Base-by-base conservation (phyloP, 2,797 vertebrate genomes). In the Clamator glandarius region DNA sequence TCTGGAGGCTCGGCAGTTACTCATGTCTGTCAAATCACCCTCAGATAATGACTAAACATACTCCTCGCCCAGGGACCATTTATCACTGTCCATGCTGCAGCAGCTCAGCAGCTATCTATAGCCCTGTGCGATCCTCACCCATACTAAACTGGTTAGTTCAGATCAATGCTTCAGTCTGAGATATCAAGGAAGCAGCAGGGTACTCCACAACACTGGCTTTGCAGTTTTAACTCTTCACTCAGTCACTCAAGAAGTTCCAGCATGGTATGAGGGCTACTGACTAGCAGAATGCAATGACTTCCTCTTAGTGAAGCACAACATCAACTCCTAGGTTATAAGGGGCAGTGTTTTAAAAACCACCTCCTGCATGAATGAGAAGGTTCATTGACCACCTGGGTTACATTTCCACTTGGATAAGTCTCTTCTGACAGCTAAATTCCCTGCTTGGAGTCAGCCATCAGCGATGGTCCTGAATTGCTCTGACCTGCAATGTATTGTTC, bases 401-500 rank as follows among this genome's bases (percentile, higher is more conserved):
- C 48, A 28, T 72, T 86, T 57, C n/a, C 42, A 66, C 42, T 10
- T 19, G 81, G 50, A 1, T 14, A 46, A 36, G 8, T 21, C 63
- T 75, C 35, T 8, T 51, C 70, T 39, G 59, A n/a, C 18, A 72
- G 73, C 24, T 54, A 18, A 41, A n/a, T 35, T 75, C 62, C 73
- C 66, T 42, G 5, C 21, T 39, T 11, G 31, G 36, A 5, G 48
- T 83, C 87, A 73, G 52, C 50, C 55, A 5, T 6, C 42, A 33
- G 69, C 51, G 59, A 69, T 3, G 42, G 29, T 11, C 67, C 55
- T 11, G 26, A 46, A n/a, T 8, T 57, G 36, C 41, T 44, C 31
- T 0, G 1, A 24, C 8, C 54, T 70, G 51, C 36, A 15, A 1
- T 2, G n/a, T 8, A 2, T 6, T 31, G n/a, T 77, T 42, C 62